Base-by-base conservation (phyloP, 2,888 invertebrate species). In the Andrena minutula region DNA sequence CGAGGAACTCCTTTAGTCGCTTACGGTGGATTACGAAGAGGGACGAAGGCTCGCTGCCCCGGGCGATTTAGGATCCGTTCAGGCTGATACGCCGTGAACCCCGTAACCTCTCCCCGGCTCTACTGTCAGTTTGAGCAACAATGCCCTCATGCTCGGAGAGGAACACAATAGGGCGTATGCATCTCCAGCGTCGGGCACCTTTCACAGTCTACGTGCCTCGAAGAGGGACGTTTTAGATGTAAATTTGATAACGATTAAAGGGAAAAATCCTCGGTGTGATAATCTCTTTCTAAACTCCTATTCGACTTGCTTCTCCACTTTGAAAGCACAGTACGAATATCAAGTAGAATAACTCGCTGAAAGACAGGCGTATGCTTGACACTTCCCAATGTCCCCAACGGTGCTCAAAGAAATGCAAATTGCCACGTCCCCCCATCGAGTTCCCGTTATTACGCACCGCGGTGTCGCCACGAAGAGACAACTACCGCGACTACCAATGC, bases 21-120 rank as follows among this genome's bases (percentile, higher is more conserved):
- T 73, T 73, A 72, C 73, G 84, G 70, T 82, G 81, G 76, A 86
- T 86, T 83, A 86, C 76, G 82, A 77, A 78, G 75, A 75, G 76
- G 60, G 60, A 76, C 78, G 23, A 41, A 16, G 41, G 75, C 77
- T 65, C 61, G 51, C 30, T 60, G 84, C 81, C 86, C 75, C 72
- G 63, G 85, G 88, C 85, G 82, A 79, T 83, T 80, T 72, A 77
- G 80, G 77, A 85, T 81, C 74, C 75, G 73, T 76, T 72, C 82
- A 41, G 58, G 65, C 81, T 83, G 83, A 79, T 84, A 75, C 82
- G 65, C 63, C 76, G 79, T 65, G 79, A 84, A 79, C 79, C 75
- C 20, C n/a, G 47, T 69, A 77, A 75, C 69, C 76, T 61, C 72
- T 65, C 16, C 32, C 23, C 51, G 51, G 60, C 63, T 28, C 64